phyloP scores from a whole-genome alignment of 1,140 invertebrate genomes.

The Bombus pascuorum region DNA sequence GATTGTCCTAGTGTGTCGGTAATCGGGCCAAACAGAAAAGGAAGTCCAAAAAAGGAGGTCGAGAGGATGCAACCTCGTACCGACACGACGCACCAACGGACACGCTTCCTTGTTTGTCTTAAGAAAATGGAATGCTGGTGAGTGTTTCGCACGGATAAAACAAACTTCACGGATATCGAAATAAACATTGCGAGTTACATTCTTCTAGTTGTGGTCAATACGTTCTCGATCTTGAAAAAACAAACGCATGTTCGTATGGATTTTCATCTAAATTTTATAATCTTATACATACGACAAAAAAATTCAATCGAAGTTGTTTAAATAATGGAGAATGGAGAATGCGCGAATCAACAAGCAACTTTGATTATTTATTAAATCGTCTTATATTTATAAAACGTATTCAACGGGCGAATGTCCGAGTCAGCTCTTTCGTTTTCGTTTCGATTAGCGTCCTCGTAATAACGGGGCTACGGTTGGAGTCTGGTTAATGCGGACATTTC shows the following conservation, averaged over 20 bases:
- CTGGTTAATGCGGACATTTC: neutral
- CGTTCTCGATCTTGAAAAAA: too few relatives aligned
- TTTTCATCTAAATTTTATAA: neutral
- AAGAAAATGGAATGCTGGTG: neutral
- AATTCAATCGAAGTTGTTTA: neutral
- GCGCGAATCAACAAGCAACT: neutral
- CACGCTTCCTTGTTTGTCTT: neutral
- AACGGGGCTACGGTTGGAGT: neutral
- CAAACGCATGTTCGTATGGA: too few relatives aligned
- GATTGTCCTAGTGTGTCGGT: neutral
- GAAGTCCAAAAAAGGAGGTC: conserved; percentile 16
- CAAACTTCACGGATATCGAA: too few relatives aligned
- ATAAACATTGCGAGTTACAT: too few relatives aligned
- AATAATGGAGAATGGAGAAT: neutral
- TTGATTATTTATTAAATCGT: neutral
- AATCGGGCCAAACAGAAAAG: neutral
- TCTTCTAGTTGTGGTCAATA: too few relatives aligned
- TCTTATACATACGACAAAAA: neutral
- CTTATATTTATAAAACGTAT: neutral
- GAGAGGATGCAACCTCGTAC: neutral
- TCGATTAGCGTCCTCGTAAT: neutral
- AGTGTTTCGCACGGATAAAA: neutral
- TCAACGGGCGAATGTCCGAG: neutral
- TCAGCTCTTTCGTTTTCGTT: conserved; percentile 15
- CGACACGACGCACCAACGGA: neutral